Evolutionary conservation across 2,113 vertebrate genomes (phyloP), one percentile per base, ranked within the genome.

Genomic region (Sander vitreus): DNA sequence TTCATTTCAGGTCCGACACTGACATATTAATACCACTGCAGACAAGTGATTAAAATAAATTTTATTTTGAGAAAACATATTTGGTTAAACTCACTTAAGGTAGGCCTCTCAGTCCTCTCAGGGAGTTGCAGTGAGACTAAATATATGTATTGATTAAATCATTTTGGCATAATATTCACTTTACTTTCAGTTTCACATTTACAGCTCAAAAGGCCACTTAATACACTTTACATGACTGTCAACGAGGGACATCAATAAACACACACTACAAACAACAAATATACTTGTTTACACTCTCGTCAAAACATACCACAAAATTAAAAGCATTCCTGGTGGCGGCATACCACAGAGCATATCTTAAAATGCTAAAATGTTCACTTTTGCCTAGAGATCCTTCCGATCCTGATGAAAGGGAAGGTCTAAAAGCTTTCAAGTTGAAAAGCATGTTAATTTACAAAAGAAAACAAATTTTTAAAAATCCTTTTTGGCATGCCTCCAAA

Each of bases 131-230:
- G 19, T 55, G 43, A 74, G 23, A 78, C 54, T 66, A 50, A 53
- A 76, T 70, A 81, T 57, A 65, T 3, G 14, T 48, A 23, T 70
- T 53, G 10, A 53, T 64, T 23, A 67, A 77, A 70, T 86, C 73
- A 60, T 91, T 6, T 94, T 94, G 91, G 81, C 84, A 90, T 91
- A 62, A 81, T 84, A 83, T 71, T 85, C 60, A 86, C 62, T 87
- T 64, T 27, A 68, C 58, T 90, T 91, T 88, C 39, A 90, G 77
- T 84, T 81, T 84, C 51, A 78, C 78, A 88, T 88, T 85, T 91
- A 91, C 76, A 88, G 53, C 82, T 89, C 21, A 86, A 86, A 94
- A 93, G 91, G 93, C 88, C 90, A 93, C 92, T 92, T 73, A 86
- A 85, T 83, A 90, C 88, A 92, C 84, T 65, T 78, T 73, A 89